Evolutionary conservation across 2,888 invertebrate genomes (phyloP).

Genomic region (Acleris emargana): DNA sequence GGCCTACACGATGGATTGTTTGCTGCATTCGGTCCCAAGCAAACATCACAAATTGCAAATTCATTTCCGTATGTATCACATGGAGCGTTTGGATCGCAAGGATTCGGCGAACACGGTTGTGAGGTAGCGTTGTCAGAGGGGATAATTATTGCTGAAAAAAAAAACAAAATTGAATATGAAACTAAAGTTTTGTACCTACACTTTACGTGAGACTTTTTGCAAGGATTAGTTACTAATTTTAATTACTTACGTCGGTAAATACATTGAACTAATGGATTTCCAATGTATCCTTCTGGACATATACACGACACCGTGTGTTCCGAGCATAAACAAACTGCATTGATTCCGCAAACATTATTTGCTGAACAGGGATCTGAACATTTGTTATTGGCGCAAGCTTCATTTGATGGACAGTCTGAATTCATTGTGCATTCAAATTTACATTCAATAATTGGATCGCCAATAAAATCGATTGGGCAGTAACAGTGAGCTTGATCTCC

Average conservation of each 20-base stretch:
- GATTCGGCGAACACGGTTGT: constrained; percentile 90
- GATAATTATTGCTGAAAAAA: constrained; percentile 75
- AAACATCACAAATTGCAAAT: constrained; percentile 91
- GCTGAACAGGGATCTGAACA: constrained; percentile 89
- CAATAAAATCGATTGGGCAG: constrained; percentile 89
- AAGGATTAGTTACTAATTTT: background rate
- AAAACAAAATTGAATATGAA: background rate
- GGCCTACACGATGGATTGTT: constrained; percentile 91
- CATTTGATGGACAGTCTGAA: constrained; percentile 89
- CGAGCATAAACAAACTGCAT: constrained; percentile 90
- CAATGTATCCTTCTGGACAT: constrained; percentile 90
- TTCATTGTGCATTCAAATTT: constrained; percentile 92
- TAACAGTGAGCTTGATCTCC: constrained; percentile 89
- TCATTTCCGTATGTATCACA: constrained; percentile 89
- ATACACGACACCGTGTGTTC: constrained; percentile 93
- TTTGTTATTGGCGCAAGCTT: constrained; percentile 89
- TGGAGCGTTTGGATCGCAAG: constrained; percentile 87
- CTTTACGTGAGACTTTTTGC: no score
- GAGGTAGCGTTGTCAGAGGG: constrained; percentile 84
- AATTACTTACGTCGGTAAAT: constrained; percentile 77
- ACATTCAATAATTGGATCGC: constrained; percentile 91
- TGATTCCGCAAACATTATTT: constrained; percentile 89
- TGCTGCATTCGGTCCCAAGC: constrained; percentile 86
- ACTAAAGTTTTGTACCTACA: no score
- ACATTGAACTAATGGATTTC: constrained; percentile 92